Evolutionary conservation across 1,140 invertebrate genomes (phyloP).

Genomic region (Babylonia areolata): DNA sequence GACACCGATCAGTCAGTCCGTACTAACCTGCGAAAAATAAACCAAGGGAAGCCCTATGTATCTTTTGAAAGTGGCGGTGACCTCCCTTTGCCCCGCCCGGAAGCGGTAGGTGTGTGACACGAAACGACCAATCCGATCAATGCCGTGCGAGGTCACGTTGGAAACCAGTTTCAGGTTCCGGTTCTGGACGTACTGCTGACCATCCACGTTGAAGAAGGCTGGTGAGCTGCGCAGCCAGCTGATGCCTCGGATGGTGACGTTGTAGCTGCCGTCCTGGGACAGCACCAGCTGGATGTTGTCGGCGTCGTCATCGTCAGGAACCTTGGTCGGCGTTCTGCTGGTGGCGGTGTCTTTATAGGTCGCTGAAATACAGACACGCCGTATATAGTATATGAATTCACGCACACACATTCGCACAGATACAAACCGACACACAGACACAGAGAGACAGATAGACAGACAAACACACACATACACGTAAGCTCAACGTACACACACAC

Average conservation of each 20-base stretch:
- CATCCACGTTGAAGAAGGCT: constrained; percentile 48
- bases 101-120: constrained; percentile 31
- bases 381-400: not conserved
- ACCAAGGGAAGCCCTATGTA: constrained; percentile 23
- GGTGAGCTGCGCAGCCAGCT: constrained; percentile 50
- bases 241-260: constrained; percentile 38
- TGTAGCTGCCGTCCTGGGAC: constrained; percentile 43
- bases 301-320: too few species aligned
- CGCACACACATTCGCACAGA: not conserved
- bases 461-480: not conserved
- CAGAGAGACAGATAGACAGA: not conserved
- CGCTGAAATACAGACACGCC: not conserved
- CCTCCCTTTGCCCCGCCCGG: constrained; percentile 8
- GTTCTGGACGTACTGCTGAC: constrained; percentile 41
- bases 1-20: too few species aligned
- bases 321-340: too few species aligned
- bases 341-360: too few species aligned
- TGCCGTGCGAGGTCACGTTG: constrained; percentile 22
- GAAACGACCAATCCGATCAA: constrained; percentile 42
- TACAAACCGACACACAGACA: not conserved
- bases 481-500: not conserved
- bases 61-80: constrained; percentile 40
- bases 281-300: not conserved
- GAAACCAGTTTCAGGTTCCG: constrained; percentile 33
- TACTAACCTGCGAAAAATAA: not conserved